Evolutionary conservation across 1,140 invertebrate genomes (phyloP), one percentile per base, ranked within the genome.

Genomic region (Calosoma granatense): DNA sequence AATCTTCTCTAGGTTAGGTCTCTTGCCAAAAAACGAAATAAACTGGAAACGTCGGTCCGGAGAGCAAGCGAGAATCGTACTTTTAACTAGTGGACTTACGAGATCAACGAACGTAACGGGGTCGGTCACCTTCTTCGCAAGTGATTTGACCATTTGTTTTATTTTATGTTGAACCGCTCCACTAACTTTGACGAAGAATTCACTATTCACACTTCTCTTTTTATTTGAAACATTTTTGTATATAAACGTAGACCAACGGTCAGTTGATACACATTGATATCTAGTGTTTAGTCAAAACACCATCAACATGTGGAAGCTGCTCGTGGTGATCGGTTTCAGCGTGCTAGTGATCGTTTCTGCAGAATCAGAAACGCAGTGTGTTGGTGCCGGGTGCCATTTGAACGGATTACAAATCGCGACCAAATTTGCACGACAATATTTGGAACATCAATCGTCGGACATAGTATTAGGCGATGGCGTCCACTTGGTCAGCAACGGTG

Each of bases 391-490:
- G 41, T 47, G 41, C 41, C 41, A 47, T 6, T 59, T 60, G 4
- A 58, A 67, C 52, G 70, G 69, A 20, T 51, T 66, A 23, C 63
- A 68, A 39, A 65, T 70, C 4, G 51, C 71, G 4, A 61, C 65
- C 54, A 70, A 70, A 59, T 53, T 71, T 6, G 59, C 70, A 22
- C 62, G 66, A 53, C 69, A 72, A 55, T 71, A 64, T 30, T 56
- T 71, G 47, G 65, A 67, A 36, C 54, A 62, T 15, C 68, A 68
- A 57, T 63, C 68, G 9, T 64, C 70, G 0, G 72, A 73, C 57
- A 64, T 85, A 20, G 76, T 79, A 58, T 67, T 86, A 4, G 70
- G 78, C 12, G 79, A 84, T 15, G 84, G 83, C 19, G 76, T 86
- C 3, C 80, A 75, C 61, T 65, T 86, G 59, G 78, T 84, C 11